Percentiles rank a stretch among this genome's conserved stretches.
Evolutionary conservation across 1,140 invertebrate species (phyloP).

Genomic region (Metaphire vulgaris): DNA sequence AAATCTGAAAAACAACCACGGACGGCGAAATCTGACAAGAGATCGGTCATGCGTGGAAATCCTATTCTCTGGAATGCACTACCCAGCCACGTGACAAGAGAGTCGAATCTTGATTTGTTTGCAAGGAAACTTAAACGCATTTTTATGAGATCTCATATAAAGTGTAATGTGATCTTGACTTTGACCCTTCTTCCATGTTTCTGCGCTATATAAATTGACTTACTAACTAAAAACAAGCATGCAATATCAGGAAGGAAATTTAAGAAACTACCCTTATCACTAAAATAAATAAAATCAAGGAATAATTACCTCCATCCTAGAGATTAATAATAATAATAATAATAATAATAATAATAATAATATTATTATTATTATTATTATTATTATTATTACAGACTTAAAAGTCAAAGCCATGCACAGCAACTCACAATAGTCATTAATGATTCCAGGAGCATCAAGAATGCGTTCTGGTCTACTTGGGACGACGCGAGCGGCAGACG

Average conservation of each 20-base stretch:
- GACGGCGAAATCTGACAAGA: too few species aligned
- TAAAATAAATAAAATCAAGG: neutral
- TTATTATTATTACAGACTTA: neutral
- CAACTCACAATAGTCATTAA: conserved; percentile 93
- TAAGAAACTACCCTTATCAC: neutral
- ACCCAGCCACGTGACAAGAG: too few species aligned
- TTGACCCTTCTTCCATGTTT: too few species aligned
- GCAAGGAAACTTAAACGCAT: too few species aligned
- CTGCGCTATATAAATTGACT: too few species aligned
- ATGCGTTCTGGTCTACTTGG: conserved; percentile 87
- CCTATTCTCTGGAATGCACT: too few species aligned
- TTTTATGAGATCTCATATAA: too few species aligned
- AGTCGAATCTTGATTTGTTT: too few species aligned
- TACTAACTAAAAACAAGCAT: too few species aligned
- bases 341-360: neutral
- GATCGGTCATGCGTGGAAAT: too few species aligned
- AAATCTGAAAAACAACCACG: conserved; percentile 74
- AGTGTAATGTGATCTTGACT: too few species aligned
- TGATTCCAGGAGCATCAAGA: conserved; percentile 90
- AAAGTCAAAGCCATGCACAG: neutral
- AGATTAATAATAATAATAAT: neutral
- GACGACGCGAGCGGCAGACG: conserved; percentile 54
- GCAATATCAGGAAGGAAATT: too few species aligned
- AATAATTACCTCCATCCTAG: neutral
- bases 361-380: neutral